Evolutionary conservation across 2,113 vertebrate genomes (phyloP), one percentile per base, ranked within the genome.

Genomic region (Pachycephala philippinensis): DNA sequence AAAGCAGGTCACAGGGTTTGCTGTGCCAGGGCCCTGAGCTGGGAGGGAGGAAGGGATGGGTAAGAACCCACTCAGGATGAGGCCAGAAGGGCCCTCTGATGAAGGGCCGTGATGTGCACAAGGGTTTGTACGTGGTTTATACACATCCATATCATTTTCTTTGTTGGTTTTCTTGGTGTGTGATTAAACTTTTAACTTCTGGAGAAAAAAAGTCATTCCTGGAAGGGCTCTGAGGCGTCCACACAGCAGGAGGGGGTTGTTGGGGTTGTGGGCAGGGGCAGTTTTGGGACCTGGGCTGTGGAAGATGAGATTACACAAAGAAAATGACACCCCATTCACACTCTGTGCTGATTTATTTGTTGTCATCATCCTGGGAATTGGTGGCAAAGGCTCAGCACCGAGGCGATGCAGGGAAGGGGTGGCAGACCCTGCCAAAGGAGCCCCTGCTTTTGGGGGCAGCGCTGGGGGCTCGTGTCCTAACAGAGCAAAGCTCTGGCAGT

Each of bases 101-200:
- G 64, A 50, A 31, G 26, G 35, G 27, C 26, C 0, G 0, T 28
- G 71, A 12, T 9, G 63, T 9, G 15, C 20, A 10, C 2, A 0
- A 15, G 49, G 42, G 14, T 49, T 49, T 49, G 17, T 28, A 6
- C 0, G 0, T 6, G 76, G 7, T 75, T 86, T 45, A 13, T 24
- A 7, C 18, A 1, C 0, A 3, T 11, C 44, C 5, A 0, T 26
- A 4, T 42, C 0, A 0, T 50, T 83, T 49, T 50, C 9, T 31
- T 1, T 11, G 30, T 17, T 66, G 27, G 31, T 82, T 87, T 71
- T 4, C 5, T 28, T 23, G 28, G 22, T 1, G 7, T 52, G 10
- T 20, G 44, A 28, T 39, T 35, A 24, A 17, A 19, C 42, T 61
- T 90, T 30, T 31, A 27, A 31, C 50, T 90, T 72, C 18, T 33